A percentile compares a stretch with the other conserved stretches of the same genome.
These are phyloP conservation scores for Pelobates cultripes DNA, from an alignment of 2,797 vertebrate genomes.

Conservation along the genomic window DNA sequence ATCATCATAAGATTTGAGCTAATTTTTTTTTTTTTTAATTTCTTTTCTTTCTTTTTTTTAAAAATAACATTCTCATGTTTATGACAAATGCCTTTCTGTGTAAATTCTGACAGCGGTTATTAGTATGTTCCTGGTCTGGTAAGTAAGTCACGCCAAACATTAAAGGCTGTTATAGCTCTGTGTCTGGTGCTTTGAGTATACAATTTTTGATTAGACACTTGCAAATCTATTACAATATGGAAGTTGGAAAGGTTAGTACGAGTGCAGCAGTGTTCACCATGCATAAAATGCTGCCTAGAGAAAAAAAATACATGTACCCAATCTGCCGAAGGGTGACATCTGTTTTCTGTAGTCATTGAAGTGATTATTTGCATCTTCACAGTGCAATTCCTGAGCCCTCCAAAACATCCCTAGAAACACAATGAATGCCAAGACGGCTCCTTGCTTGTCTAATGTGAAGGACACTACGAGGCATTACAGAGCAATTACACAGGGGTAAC, in stretches of 20 bases:
- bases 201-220: not conserved
- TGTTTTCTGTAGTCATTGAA: conserved; percentile 17
- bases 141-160: no score
- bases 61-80: no score
- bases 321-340: conserved; percentile 8
- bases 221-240: not conserved
- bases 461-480: conserved; percentile 59
- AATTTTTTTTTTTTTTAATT: no score
- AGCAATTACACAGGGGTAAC: conserved; percentile 70
- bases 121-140: no score
- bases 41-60: no score
- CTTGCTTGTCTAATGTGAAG: conserved; percentile 57
- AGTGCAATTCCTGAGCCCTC: not conserved
- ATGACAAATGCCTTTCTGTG: no score
- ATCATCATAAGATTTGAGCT: no score
- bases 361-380: not conserved
- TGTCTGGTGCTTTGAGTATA: not conserved
- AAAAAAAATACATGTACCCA: conserved; percentile 5
- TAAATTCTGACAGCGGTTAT: no score
- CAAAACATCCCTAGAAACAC: not conserved
- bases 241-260: not conserved
- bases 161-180: no score
- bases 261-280: not conserved
- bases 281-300: conserved; percentile 2
- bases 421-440: conserved; percentile 9